Percentiles rank a stretch among this genome's conserved stretches.
phyloP scores from a whole-genome alignment of 1,140 invertebrate species.

The Cotesia typhae region DNA sequence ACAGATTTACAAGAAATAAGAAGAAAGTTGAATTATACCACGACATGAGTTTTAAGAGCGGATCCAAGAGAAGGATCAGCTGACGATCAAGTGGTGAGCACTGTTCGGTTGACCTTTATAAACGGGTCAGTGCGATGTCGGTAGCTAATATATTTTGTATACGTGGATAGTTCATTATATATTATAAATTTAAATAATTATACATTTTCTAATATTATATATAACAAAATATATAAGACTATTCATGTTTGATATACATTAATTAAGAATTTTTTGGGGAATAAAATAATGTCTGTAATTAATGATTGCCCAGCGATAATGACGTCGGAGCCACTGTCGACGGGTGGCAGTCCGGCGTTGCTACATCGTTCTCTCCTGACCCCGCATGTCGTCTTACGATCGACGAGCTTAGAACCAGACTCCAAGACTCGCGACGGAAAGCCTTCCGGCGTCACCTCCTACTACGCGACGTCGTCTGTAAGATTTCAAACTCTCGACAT shows the following conservation, averaged over 20 bases:
- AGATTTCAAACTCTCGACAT: constrained; percentile 57
- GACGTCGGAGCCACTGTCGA: constrained; percentile 59
- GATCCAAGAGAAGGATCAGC: constrained; percentile 36
- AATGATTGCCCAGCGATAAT: constrained; percentile 50
- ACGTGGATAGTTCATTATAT: constrained; percentile 22
- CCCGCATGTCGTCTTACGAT: constrained; percentile 49
- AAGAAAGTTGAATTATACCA: constrained; percentile 33
- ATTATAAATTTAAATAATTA: constrained; percentile 16
- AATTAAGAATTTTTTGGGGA: background rate
- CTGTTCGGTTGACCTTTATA: background rate
- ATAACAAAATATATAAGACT: background rate
- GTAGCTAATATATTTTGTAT: constrained; percentile 25
- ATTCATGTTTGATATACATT: too few relatives aligned
- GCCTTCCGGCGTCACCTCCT: constrained; percentile 39
- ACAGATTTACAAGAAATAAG: constrained; percentile 37
- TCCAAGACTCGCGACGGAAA: constrained; percentile 32
- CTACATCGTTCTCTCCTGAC: constrained; percentile 56
- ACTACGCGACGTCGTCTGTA: constrained; percentile 53
- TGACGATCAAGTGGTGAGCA: constrained; percentile 43
- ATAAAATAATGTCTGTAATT: constrained; percentile 31
- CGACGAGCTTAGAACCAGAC: constrained; percentile 34
- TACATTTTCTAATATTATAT: background rate
- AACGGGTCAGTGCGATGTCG: background rate
- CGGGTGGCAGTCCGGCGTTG: constrained; percentile 58
- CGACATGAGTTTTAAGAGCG: constrained; percentile 40